phyloP scores from a whole-genome alignment of 2,888 invertebrate genomes.

The Parochlus steinenii region DNA sequence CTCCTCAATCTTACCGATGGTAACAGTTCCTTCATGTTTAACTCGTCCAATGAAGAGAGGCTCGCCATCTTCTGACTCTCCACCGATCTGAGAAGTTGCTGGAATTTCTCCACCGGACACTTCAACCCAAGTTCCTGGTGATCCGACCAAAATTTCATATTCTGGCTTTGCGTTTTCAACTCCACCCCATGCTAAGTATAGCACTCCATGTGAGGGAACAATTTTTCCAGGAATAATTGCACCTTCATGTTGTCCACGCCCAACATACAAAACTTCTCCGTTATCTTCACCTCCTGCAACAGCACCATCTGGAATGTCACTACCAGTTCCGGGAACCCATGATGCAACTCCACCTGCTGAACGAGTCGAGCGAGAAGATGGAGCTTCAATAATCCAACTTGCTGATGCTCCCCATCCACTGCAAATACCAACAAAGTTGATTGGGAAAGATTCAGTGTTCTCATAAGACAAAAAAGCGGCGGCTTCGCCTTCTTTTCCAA shows the following conservation, averaged over 20 bases:
- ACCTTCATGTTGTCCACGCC: constrained; percentile 51
- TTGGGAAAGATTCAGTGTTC: constrained; percentile 47
- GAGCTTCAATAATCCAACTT: constrained; percentile 37
- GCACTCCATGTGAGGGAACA: constrained; percentile 45
- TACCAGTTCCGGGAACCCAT: constrained; percentile 42
- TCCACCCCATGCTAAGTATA: constrained; percentile 62
- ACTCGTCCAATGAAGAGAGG: constrained; percentile 63
- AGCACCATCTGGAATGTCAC: constrained; percentile 49
- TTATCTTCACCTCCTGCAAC: constrained; percentile 43
- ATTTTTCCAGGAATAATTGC: constrained; percentile 67
- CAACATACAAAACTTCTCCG: constrained; percentile 46
- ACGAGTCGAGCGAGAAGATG: constrained; percentile 19
- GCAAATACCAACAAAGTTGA: constrained; percentile 61
- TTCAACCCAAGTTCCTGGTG: constrained; percentile 44
- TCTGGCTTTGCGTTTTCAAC: constrained; percentile 45
- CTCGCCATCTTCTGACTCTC: constrained; percentile 60
- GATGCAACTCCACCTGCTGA: constrained; percentile 35
- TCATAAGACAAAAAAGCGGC: constrained; percentile 56
- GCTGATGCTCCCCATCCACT: constrained; percentile 25
- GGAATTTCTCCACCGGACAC: constrained; percentile 31
- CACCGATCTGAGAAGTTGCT: constrained; percentile 19
- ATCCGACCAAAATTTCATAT: constrained; percentile 50
- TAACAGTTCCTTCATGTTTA: constrained; percentile 54
- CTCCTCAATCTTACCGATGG: too few species aligned
- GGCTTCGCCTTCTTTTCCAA: constrained; percentile 54